These are phyloP conservation scores for Carcharodon carcharias DNA, from an alignment of 2,797 vertebrate species.

Conservation along the genomic window DNA sequence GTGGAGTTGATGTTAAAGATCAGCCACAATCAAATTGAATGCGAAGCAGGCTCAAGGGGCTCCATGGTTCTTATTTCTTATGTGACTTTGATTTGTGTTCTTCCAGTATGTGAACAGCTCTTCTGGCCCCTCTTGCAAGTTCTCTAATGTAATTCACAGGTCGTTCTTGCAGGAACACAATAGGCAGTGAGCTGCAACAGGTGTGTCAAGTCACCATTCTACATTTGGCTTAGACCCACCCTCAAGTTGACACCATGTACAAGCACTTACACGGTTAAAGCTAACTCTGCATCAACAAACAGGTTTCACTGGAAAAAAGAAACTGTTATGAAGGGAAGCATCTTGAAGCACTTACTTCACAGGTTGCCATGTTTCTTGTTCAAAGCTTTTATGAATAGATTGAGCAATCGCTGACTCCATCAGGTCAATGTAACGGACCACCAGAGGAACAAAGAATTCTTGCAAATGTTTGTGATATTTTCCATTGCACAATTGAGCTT, in stretches of 20 bases:
- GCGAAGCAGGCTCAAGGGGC: not conserved
- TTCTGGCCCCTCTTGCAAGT: not conserved
- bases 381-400: slow-evolving; percentile 89
- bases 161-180: not conserved
- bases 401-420: slow-evolving; percentile 98
- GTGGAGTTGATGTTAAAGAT: not conserved
- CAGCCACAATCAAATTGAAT: not conserved
- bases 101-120: not conserved
- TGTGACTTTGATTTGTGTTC: not conserved
- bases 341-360: slow-evolving; percentile 79
- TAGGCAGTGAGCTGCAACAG: not conserved
- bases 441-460: slow-evolving; percentile 83
- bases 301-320: not conserved
- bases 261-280: not conserved
- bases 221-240: not conserved
- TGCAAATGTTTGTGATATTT: slow-evolving; percentile 92
- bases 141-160: not conserved
- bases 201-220: not conserved
- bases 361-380: slow-evolving; percentile 92
- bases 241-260: not conserved
- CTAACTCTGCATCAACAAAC: too few species aligned
- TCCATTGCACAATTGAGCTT: slow-evolving; percentile 89
- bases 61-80: not conserved
- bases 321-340: not conserved
- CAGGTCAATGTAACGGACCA: slow-evolving; percentile 91